phyloP scores from a whole-genome alignment of 2,888 invertebrate genomes.

The Cyaniris semiargus region DNA sequence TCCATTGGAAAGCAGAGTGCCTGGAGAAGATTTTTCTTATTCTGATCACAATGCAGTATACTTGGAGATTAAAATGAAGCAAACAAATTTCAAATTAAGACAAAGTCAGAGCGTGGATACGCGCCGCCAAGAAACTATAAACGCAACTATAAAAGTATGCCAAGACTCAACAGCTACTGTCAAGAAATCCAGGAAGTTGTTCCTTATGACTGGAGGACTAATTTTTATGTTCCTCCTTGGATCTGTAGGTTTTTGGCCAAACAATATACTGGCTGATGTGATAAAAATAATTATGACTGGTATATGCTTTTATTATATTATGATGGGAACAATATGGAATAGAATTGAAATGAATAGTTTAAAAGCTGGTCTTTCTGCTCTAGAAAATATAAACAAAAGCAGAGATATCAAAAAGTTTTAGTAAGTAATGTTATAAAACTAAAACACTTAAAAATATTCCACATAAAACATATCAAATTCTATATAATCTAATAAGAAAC shows the following conservation, averaged over 20 bases:
- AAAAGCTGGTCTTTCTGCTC: conserved; percentile 85
- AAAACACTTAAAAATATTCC: not conserved
- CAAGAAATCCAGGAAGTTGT: conserved; percentile 73
- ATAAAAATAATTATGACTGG: conserved; percentile 83
- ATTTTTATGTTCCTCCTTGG: conserved; percentile 77
- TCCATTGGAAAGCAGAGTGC: conserved; percentile 87
- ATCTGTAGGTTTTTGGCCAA: conserved; percentile 73
- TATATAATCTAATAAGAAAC: not conserved
- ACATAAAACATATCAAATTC: not conserved
- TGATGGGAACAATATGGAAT: conserved; percentile 92
- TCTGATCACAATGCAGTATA: conserved; percentile 95
- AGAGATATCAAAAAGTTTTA: conserved; percentile 33
- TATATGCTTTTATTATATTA: conserved; percentile 83
- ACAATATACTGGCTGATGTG: conserved; percentile 75
- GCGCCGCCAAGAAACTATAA: conserved; percentile 62
- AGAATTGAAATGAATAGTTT: conserved; percentile 89
- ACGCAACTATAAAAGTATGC: conserved; percentile 82
- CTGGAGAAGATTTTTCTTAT: conserved; percentile 86
- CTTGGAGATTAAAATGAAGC: conserved; percentile 68
- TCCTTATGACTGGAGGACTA: conserved; percentile 72
- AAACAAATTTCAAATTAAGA: conserved; percentile 42
- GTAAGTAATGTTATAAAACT: conserved; percentile 12
- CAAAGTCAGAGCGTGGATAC: conserved; percentile 47
- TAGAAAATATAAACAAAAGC: conserved; percentile 78
- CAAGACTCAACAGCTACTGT: conserved; percentile 77